Evolutionary conservation across 2,113 vertebrate genomes (phyloP), one percentile per base, ranked within the genome.

Genomic region (Saiga tatarica): DNA sequence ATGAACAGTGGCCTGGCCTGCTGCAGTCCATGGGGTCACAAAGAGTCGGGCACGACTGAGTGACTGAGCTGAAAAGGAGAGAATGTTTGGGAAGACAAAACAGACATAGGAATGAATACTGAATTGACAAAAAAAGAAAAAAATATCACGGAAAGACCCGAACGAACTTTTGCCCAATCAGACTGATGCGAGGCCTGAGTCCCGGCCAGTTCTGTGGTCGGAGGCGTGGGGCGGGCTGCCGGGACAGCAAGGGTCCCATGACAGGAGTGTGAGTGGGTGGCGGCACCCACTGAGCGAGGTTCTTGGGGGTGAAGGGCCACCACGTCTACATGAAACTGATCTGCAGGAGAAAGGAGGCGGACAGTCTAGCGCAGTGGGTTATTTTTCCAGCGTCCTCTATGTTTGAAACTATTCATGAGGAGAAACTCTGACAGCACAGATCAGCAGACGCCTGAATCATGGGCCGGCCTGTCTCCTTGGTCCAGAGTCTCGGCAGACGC

Each of bases 211-310:
- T 71, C 39, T 30, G 6, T 30, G 13, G 17, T 14, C 1, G 28
- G 28, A 74, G 59, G 45, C 8, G 0, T 11, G 23, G 25, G 17
- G 9, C 1, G 3, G 28, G 25, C 30, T 0, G 0, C 25, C 11
- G 47, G 81, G 59, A 7, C 8, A 39, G 0, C 11, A 19, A 11
- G 25, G 85, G 12, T 6, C 33, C 2, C 1, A 33, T 28, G 59
- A 6, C 6, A 39, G 23, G 39, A 12, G 53, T 6, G 45, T 3
- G 26, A 8, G 2, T 16, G 28, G 28, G 50, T 1, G 4, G 39
- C 0, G 2, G 6, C 53, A 55, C 13, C 25, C 62, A 2, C 11
- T 0, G 0, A 4, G 6, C 26, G 47, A n/a, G 30, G 16, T 7
- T 17, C 10, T 12, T 14, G 13, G 19, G 55, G 60, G 25, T 55